phyloP scores from a whole-genome alignment of 1,140 invertebrate genomes.

The Mya arenaria region DNA sequence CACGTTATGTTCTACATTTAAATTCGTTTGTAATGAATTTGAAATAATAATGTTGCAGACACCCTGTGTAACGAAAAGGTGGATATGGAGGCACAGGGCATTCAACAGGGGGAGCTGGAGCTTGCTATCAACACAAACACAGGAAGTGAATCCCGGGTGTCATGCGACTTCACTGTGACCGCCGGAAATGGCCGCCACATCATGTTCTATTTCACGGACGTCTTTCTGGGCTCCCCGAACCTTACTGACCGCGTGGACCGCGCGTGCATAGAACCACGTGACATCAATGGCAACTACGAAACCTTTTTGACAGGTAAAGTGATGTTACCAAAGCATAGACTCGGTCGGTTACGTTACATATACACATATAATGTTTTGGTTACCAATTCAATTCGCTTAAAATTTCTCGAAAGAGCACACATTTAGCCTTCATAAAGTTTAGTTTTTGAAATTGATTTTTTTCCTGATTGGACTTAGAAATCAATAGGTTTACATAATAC shows the following conservation, averaged over 20 bases:
- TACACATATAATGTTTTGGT: too few relatives aligned
- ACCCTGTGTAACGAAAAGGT: conserved; percentile 18
- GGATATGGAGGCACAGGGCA: conserved; percentile 8
- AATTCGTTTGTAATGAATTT: too few relatives aligned
- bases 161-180: conserved; percentile 38
- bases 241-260: conserved; percentile 2
- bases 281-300: conserved; percentile 20
- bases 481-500: too few relatives aligned
- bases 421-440: too few relatives aligned
- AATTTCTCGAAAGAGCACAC: too few relatives aligned
- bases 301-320: conserved; percentile 32
- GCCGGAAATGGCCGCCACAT: conserved; percentile 24
- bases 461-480: too few relatives aligned
- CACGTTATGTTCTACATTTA: too few relatives aligned
- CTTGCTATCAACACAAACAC: neutral
- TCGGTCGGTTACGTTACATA: too few relatives aligned
- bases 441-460: too few relatives aligned
- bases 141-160: conserved; percentile 15
- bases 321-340: too few relatives aligned
- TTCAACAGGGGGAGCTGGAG: conserved; percentile 23
- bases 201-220: conserved; percentile 43
- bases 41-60: too few relatives aligned
- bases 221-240: conserved; percentile 31
- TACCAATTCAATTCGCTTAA: too few relatives aligned
- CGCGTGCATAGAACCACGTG: conserved; percentile 32